Percentiles rank a stretch among this genome's conserved stretches.
These are phyloP conservation scores for Erebia epiphron DNA, from an alignment of 2,888 invertebrate genomes.

Conservation along the genomic window DNA sequence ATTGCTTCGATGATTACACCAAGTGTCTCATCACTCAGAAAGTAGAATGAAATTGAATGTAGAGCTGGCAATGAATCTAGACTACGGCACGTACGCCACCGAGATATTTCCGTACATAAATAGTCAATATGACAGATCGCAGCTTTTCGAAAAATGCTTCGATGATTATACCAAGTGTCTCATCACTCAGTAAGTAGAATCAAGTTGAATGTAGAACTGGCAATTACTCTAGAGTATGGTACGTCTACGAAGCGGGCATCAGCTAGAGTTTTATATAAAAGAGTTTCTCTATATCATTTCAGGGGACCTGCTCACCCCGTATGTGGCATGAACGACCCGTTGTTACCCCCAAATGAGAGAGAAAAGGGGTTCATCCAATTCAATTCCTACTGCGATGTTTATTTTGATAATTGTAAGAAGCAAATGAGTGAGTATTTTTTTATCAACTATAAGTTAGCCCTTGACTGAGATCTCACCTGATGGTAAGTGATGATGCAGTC, in stretches of 20 bases:
- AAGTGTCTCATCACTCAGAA: conserved; percentile 42
- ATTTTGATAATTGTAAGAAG: conserved; percentile 46
- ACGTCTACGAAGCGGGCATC: no score
- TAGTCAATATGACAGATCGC: no score
- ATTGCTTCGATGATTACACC: conserved; percentile 38
- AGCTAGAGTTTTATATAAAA: no score
- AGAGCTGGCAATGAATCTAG: not conserved
- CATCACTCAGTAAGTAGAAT: no score
- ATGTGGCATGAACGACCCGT: conserved; percentile 35
- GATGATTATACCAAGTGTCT: no score
- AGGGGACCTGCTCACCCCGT: conserved; percentile 40
- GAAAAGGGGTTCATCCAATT: conserved; percentile 14
- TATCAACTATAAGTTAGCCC: no score
- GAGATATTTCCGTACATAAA: no score
- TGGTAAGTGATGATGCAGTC: no score
- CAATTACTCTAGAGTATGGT: no score
- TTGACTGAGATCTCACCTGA: no score
- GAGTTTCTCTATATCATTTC: conserved; percentile 24
- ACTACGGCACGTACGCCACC: conserved; percentile 31
- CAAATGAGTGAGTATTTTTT: conserved; percentile 43
- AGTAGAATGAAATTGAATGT: not conserved
- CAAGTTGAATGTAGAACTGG: no score
- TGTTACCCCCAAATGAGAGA: not conserved
- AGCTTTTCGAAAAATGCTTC: no score
- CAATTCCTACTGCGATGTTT: conserved; percentile 45